Evolutionary conservation across 2,888 invertebrate genomes (phyloP).

Genomic region (Barypeithes pellucidus): DNA sequence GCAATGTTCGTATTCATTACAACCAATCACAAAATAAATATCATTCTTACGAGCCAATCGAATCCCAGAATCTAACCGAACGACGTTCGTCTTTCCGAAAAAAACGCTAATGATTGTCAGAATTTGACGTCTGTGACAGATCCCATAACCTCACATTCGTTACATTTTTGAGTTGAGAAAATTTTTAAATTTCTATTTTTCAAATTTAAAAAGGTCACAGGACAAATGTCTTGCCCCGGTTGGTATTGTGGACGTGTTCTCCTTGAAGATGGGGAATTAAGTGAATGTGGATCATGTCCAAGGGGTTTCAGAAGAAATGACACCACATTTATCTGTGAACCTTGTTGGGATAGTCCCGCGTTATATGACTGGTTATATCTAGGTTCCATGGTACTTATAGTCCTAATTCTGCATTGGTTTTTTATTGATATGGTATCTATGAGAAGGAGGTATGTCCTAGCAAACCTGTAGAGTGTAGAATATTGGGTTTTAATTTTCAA

Average conservation of each 20-base stretch:
- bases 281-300: constrained; percentile 90
- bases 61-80: constrained; percentile 35
- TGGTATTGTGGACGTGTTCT: constrained; percentile 86
- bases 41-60: constrained; percentile 36
- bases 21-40: constrained; percentile 36
- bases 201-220: constrained; percentile 3
- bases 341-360: constrained; percentile 83
- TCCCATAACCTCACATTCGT: constrained; percentile 17
- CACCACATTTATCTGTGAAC: constrained; percentile 84
- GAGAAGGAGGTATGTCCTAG: constrained; percentile 76
- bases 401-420: constrained; percentile 92
- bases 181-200: too few species aligned
- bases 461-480: too few species aligned
- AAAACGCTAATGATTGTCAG: constrained; percentile 45
- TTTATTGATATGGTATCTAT: constrained; percentile 90
- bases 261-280: constrained; percentile 80
- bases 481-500: too few species aligned
- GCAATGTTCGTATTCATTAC: constrained; percentile 24
- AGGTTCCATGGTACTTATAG: constrained; percentile 93
- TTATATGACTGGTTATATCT: constrained; percentile 96
- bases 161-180: neutral
- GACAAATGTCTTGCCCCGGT: constrained; percentile 79
- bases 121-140: constrained; percentile 34
- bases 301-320: constrained; percentile 85
- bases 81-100: constrained; percentile 33